phyloP scores from a whole-genome alignment of 2,797 vertebrate genomes.

The Tangara arthus region DNA sequence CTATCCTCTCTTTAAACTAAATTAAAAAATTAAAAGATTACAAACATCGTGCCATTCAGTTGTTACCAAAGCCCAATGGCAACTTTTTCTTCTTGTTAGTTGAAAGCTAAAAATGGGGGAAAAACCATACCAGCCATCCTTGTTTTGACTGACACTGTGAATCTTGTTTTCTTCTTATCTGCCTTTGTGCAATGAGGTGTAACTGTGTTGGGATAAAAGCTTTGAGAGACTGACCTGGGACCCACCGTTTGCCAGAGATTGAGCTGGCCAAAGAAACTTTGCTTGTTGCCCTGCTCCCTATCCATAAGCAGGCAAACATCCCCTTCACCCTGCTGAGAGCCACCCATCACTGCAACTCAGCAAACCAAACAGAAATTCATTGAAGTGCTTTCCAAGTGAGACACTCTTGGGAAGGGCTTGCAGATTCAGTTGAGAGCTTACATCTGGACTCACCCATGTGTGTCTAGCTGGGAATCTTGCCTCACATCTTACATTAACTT shows the following conservation, averaged over 20 bases:
- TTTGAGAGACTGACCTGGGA: not conserved
- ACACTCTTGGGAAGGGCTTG: not conserved
- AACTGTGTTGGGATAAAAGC: not conserved
- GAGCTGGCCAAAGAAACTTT: not conserved
- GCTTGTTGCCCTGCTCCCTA: not conserved
- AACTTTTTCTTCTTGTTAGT: not conserved
- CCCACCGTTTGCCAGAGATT: fast-evolving
- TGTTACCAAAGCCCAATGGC: not conserved
- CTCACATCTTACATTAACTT: not conserved
- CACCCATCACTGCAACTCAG: not conserved
- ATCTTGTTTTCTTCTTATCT: not conserved
- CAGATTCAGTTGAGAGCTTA: not conserved
- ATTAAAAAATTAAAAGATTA: not conserved
- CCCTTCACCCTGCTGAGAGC: not conserved
- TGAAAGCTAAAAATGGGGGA: not conserved
- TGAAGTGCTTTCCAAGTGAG: not conserved
- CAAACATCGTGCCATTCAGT: not conserved
- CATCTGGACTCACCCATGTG: not conserved
- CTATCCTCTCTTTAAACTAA: not conserved
- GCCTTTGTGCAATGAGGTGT: not conserved
- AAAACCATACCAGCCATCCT: not conserved
- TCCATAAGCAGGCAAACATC: not conserved
- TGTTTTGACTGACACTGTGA: fast-evolving
- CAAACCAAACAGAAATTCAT: not conserved
- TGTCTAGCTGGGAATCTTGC: not conserved